Evolutionary conservation across 2,113 vertebrate genomes (phyloP).

Genomic region (Aegithalos caudatus): DNA sequence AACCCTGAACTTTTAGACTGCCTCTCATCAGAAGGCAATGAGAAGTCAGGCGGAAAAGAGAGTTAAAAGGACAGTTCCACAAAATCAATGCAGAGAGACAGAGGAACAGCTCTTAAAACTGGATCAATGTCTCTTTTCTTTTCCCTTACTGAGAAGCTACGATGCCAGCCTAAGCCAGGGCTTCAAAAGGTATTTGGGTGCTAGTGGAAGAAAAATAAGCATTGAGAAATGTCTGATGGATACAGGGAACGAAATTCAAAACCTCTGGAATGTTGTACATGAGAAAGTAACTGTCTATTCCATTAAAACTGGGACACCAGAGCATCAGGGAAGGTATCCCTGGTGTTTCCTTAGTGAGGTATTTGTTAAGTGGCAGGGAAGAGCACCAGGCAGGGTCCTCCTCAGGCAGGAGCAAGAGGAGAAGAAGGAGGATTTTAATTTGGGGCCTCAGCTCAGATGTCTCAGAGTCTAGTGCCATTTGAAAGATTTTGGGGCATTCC

Average conservation of each 20-base stretch:
- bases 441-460: neutral
- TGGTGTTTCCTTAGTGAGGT: neutral
- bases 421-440: neutral
- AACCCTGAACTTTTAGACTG: neutral
- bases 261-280: rapidly evolving
- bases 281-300: neutral
- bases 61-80: neutral
- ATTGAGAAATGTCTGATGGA: neutral
- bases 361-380: neutral
- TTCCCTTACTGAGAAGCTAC: neutral
- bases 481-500: neutral
- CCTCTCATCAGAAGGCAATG: neutral
- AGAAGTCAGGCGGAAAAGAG: neutral
- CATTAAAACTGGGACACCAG: neutral
- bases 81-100: neutral
- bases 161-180: neutral
- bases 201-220: neutral
- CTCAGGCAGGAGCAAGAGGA: neutral
- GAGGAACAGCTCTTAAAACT: neutral
- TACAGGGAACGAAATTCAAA: neutral
- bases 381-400: neutral
- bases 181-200: neutral
- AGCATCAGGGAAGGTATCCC: neutral
- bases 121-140: neutral
- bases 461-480: neutral